Evolutionary conservation across 2,113 vertebrate genomes (phyloP).

Genomic region (Cettia cetti): DNA sequence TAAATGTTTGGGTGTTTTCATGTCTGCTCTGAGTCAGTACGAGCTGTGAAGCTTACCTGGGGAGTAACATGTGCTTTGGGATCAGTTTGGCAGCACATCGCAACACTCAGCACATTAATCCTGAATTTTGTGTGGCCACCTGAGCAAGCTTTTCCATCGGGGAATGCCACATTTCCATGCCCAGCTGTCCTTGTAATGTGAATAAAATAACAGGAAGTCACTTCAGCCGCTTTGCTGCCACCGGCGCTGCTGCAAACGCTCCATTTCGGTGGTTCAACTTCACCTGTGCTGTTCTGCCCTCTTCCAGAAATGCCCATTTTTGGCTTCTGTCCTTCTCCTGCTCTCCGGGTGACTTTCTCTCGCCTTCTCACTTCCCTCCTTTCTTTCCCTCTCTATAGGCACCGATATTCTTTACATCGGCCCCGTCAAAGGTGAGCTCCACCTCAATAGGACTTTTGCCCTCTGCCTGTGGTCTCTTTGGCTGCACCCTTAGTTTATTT

Average conservation of each 20-base stretch:
- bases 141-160: background rate
- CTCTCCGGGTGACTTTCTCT: slow-evolving; percentile 69
- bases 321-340: slow-evolving; percentile 39
- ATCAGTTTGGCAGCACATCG: background rate
- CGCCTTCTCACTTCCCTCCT: slow-evolving; percentile 74
- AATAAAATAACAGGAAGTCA: background rate
- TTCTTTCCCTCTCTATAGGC: slow-evolving; percentile 87
- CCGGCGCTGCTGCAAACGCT: background rate
- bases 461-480: slow-evolving; percentile 64
- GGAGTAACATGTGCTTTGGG: background rate
- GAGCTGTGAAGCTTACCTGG: background rate
- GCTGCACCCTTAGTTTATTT: slow-evolving; percentile 56
- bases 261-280: background rate
- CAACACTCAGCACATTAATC: background rate
- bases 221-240: slow-evolving; percentile 22
- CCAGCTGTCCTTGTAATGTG: background rate
- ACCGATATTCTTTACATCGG: slow-evolving; percentile 99
- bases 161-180: background rate
- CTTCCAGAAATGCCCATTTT: background rate
- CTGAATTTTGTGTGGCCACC: background rate
- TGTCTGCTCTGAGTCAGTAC: background rate
- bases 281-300: background rate
- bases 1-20: background rate
- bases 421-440: slow-evolving; percentile 98
- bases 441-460: slow-evolving; percentile 60